A percentile compares a stretch with the other conserved stretches of the same genome.
Conservation (phyloP, 35 echinoderm and acorn worm species). For the Heliocidaris tuberculata region DNA sequence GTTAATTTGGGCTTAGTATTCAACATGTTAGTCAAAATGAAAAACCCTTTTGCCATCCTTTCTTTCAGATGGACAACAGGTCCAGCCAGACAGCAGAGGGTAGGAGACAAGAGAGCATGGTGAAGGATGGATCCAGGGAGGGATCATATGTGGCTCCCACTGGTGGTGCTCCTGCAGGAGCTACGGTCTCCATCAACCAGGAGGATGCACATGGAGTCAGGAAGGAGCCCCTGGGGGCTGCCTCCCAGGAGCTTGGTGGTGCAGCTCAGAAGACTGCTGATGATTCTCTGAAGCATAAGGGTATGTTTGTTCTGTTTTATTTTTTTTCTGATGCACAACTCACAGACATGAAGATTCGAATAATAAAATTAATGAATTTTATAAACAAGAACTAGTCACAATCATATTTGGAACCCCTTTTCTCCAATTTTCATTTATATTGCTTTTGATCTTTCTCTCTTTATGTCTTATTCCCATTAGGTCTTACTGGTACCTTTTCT, state of each 20-base stretch:
- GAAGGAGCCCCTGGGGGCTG: constrained; percentile 55
- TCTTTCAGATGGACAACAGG: constrained; percentile 43
- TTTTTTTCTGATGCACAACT: background rate
- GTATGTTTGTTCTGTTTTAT: background rate
- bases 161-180: background rate
- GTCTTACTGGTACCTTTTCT: too few relatives aligned
- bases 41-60: background rate
- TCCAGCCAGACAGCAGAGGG: background rate
- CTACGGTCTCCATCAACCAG: background rate
- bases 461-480: too few relatives aligned
- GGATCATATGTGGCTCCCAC: background rate
- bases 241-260: constrained; percentile 53
- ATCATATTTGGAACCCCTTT: too few relatives aligned
- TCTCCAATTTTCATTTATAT: too few relatives aligned
- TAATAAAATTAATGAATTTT: too few relatives aligned
- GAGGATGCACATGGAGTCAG: constrained; percentile 50
- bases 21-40: background rate
- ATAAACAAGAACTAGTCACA: too few relatives aligned
- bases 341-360: too few relatives aligned
- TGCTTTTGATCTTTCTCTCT: too few relatives aligned
- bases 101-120: background rate
- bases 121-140: background rate
- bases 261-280: constrained; percentile 34
- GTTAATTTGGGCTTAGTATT: too few relatives aligned
- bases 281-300: background rate